Evolutionary conservation across 2,113 vertebrate genomes (phyloP).

Genomic region (Anolis sagrei): DNA sequence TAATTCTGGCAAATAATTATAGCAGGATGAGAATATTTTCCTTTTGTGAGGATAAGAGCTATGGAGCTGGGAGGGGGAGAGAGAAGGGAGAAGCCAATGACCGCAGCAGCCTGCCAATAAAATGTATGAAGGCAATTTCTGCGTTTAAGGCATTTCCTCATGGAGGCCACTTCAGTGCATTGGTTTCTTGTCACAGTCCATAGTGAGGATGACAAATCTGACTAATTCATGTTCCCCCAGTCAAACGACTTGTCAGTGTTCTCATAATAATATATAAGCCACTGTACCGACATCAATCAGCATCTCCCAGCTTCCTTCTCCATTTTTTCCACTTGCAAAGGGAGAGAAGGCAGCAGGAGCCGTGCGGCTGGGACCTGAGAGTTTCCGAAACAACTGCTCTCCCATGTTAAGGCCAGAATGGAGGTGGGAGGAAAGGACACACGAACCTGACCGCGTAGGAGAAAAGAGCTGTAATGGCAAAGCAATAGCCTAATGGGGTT

Average conservation of each 20-base stretch:
- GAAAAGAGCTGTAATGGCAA: background rate
- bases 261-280: constrained; percentile 18
- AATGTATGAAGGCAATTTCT: constrained; percentile 8
- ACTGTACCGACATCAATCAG: constrained; percentile 17
- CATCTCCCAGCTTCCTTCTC: background rate
- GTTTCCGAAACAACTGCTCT: background rate
- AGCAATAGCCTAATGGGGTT: background rate
- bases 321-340: constrained; percentile 16
- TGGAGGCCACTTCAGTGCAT: background rate
- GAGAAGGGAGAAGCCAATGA: background rate
- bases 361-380: background rate
- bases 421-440: background rate
- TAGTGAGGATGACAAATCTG: background rate
- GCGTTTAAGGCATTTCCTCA: constrained; percentile 21
- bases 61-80: fast-evolving
- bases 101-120: background rate
- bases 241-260: constrained; percentile 36
- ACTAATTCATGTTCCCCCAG: constrained; percentile 10
- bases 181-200: constrained; percentile 5
- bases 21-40: background rate
- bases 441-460: background rate
- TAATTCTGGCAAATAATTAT: background rate
- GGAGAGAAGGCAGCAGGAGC: constrained; percentile 1
- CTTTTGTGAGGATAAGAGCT: fast-evolving
- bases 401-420: background rate